These are phyloP conservation scores for Chrysolina oricalcia DNA, from an alignment of 2,888 invertebrate genomes.

Conservation along the genomic window DNA sequence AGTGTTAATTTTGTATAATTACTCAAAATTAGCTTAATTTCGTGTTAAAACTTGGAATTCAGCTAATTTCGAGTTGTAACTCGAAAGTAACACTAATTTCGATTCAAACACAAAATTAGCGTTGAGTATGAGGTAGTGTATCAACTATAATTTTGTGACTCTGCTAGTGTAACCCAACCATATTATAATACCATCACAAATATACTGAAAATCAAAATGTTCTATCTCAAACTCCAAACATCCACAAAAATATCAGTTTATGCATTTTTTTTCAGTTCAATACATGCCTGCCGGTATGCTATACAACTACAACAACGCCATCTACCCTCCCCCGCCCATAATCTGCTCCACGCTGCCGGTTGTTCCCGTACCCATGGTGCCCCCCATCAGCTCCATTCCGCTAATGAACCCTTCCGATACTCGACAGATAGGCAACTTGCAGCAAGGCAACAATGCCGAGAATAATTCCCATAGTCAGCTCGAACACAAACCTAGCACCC, in stretches of 20 bases:
- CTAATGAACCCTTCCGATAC: conserved; percentile 41
- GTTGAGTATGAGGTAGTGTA: too few species aligned
- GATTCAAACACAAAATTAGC: too few species aligned
- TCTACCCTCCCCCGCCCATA: conserved; percentile 74
- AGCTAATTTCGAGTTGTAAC: too few species aligned
- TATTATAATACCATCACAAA: too few species aligned
- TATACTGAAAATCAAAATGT: conserved; percentile 10
- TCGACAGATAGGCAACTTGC: conserved; percentile 46
- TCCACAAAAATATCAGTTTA: neutral
- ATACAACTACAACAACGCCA: conserved; percentile 74
- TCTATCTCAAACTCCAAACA: conserved; percentile 5
- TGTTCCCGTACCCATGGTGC: conserved; percentile 64
- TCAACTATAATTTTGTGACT: neutral
- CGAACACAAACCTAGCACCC: conserved; percentile 49
- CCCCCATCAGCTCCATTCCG: conserved; percentile 42
- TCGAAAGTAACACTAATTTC: too few species aligned
- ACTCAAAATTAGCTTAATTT: too few species aligned
- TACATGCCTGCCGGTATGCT: conserved; percentile 77
- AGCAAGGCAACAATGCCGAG: conserved; percentile 34
- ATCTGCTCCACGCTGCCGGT: conserved; percentile 77
- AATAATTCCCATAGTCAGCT: conserved; percentile 31
- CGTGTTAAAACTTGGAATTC: too few species aligned
- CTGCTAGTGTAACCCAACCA: too few species aligned
- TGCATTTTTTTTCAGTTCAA: conserved; percentile 72
- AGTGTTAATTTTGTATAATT: too few species aligned